Evolutionary conservation across 1,140 invertebrate species (phyloP), one percentile per base, ranked within the genome.

Genomic region (Drosophila parvula): DNA sequence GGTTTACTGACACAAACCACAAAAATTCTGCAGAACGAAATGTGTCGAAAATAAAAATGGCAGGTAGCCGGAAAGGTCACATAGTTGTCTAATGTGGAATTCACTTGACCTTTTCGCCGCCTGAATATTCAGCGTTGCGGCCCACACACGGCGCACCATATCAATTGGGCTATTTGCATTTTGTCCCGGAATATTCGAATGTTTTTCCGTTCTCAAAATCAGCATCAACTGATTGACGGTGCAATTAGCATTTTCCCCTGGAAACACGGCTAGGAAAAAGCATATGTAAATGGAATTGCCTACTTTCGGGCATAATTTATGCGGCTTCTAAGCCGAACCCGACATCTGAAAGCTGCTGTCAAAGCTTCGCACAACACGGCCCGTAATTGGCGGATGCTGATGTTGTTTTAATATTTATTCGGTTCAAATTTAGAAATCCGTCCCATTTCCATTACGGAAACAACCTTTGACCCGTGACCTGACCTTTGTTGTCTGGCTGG

Each of bases 291-390:
- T 65, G 55, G 11, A 53, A 32, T 22, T 73, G 84, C 60, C 70
- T 82, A 77, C 83, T 88, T 88, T 86, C 59, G 51, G 79, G 82
- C 71, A 55, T 63, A 76, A 79, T 74, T 70, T 78, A 65, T 68
- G 62, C 62, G 32, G 16, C 28, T 34, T 40, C 48, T 34, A 32
- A 61, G 47, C 34, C 60, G 16, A 67, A 44, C 14, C 63, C 51
- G 62, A 47, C 55, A 59, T 59, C 62, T 67, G 58, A 60, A 76
- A 73, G 71, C 65, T 74, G 62, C 53, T 81, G 73, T 73, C 64
- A 58, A 53, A 73, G 75, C 74, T 76, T 60, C 60, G 8, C 50
- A 75, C 30, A 59, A 45, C 43, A 55, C 43, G 7, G 27, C 10
- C 41, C 43, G 36, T 28, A 40, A 48, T 48, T 56, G 69, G 32